phyloP scores from a whole-genome alignment of 2,797 vertebrate species.

The Pipistrellus pygmaeus region DNA sequence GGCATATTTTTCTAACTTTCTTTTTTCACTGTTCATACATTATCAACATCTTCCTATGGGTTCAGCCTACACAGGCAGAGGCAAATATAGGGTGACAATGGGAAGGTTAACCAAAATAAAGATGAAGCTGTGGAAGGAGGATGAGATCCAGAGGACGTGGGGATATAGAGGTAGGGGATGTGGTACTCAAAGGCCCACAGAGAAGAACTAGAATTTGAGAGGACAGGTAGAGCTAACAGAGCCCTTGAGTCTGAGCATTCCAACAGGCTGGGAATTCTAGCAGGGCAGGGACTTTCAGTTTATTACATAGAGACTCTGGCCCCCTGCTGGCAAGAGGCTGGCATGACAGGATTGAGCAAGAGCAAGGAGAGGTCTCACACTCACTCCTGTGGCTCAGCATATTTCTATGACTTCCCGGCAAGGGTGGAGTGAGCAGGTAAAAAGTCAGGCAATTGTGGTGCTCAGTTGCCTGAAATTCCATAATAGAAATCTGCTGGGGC shows the following conservation, averaged over 20 bases:
- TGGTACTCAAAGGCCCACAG: background rate
- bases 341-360: background rate
- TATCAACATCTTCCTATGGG: constrained; percentile 30
- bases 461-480: background rate
- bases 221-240: background rate
- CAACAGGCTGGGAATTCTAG: background rate
- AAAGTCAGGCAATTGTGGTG: background rate
- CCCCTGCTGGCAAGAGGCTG: background rate
- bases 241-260: background rate
- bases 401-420: background rate
- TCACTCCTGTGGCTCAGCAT: background rate
- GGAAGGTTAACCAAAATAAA: background rate
- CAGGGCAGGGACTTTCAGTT: background rate
- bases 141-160: background rate
- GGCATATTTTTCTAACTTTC: constrained; percentile 14
- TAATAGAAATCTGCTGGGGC: background rate
- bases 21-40: background rate
- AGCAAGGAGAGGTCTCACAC: background rate
- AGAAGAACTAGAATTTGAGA: background rate
- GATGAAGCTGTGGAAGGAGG: background rate
- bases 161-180: background rate
- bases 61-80: background rate
- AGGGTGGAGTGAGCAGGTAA: background rate
- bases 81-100: background rate
- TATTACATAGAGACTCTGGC: background rate